Evolutionary conservation across 2,797 vertebrate species (phyloP).

Genomic region (Periophthalmus magnuspinnatus): DNA sequence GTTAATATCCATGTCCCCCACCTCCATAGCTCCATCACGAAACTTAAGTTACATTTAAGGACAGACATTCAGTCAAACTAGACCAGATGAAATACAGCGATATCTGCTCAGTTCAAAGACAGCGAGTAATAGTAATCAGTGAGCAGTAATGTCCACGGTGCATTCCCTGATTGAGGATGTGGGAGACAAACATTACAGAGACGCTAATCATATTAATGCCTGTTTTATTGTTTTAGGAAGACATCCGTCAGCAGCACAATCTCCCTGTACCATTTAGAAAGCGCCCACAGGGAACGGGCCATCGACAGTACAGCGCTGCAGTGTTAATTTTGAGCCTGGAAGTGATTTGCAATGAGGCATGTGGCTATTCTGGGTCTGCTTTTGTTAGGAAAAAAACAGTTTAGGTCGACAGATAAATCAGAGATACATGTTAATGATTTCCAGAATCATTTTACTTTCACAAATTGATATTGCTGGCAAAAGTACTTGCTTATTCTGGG

Average conservation of each 20-base stretch:
- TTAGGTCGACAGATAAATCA: constrained; percentile 8
- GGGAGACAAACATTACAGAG: constrained; percentile 64
- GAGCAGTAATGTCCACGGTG: constrained; percentile 22
- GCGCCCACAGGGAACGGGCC: constrained; percentile 48
- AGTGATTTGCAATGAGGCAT: constrained; percentile 62
- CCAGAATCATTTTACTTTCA: constrained; percentile 3
- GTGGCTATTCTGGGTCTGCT: constrained; percentile 39
- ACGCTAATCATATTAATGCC: constrained; percentile 75
- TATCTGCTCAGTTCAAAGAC: constrained; percentile 63
- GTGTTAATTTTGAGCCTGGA: constrained; percentile 66
- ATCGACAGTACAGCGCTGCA: constrained; percentile 34
- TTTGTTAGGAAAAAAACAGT: constrained; percentile 28
- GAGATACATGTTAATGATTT: constrained; percentile 4
- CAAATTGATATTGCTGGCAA: constrained; percentile 9
- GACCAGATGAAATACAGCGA: constrained; percentile 68
- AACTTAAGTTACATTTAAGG: constrained; percentile 49
- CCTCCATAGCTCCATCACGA: constrained; percentile 54
- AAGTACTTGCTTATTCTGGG: constrained; percentile 1
- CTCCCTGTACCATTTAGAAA: constrained; percentile 43
- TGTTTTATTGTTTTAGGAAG: constrained; percentile 78
- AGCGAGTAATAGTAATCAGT: constrained; percentile 61
- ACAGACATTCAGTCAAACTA: constrained; percentile 68
- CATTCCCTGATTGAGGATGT: constrained; percentile 63
- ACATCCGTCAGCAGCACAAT: constrained; percentile 73
- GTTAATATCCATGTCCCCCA: constrained; percentile 32